phyloP scores from a whole-genome alignment of 1,140 invertebrate genomes.

The Lethrus apterus region DNA sequence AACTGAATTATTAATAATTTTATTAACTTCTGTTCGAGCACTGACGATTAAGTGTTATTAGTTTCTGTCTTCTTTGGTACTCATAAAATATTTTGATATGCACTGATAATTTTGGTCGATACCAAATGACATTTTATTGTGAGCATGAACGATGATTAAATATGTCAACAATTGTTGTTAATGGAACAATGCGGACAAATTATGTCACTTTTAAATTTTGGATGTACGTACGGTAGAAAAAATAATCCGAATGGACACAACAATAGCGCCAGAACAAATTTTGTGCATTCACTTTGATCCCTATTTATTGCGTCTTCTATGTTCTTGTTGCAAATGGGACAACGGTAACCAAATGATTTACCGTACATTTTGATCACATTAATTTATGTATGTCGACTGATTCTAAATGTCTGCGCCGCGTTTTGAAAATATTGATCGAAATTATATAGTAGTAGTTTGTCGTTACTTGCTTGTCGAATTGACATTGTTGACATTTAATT shows the following conservation, averaged over 20 bases:
- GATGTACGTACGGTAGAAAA: constrained; percentile 16
- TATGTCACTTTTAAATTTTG: constrained; percentile 10
- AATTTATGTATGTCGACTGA: too few relatives aligned
- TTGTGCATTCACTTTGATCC: constrained; percentile 8
- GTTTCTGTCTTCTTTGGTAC: background rate
- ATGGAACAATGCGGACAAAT: constrained; percentile 16
- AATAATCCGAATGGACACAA: constrained; percentile 19
- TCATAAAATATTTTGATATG: background rate
- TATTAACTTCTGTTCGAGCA: too few relatives aligned
- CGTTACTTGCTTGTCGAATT: too few relatives aligned
- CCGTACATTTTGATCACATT: constrained; percentile 7
- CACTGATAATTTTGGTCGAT: too few relatives aligned
- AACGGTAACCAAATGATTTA: background rate
- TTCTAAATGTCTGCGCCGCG: too few relatives aligned
- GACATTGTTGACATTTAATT: too few relatives aligned
- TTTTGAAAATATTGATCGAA: constrained; percentile 5
- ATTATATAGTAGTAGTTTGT: background rate
- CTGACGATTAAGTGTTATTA: too few relatives aligned
- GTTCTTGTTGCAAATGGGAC: constrained; percentile 4
- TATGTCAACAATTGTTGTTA: background rate
- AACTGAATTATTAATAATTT: too few relatives aligned
- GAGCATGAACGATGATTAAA: background rate
- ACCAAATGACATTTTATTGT: too few relatives aligned
- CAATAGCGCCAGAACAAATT: constrained; percentile 15
- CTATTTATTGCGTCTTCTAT: background rate